Conservation (phyloP, 1,140 invertebrate species). For the Thalassaphorura encarpata region DNA sequence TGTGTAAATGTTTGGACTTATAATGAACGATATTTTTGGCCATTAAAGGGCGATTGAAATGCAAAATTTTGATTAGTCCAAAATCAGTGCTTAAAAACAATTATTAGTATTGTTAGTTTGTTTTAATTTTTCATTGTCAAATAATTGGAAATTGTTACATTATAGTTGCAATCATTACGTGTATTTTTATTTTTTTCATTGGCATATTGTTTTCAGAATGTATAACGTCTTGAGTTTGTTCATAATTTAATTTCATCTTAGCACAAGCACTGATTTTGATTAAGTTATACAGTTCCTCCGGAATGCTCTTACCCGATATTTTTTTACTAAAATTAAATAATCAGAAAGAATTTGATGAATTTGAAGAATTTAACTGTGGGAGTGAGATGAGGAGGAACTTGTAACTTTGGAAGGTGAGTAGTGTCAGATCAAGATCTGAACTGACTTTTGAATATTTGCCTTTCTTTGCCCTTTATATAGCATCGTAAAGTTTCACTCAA, state of each 20-base stretch:
- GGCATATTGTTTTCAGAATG: too few relatives aligned
- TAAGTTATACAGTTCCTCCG: background rate
- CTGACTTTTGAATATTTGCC: conserved; percentile 32
- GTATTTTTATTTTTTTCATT: background rate
- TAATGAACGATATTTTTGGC: conserved; percentile 22
- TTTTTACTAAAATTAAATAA: background rate
- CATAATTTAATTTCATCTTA: background rate
- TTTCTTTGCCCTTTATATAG: conserved; percentile 32
- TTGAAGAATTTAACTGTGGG: too few relatives aligned
- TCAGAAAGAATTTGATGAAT: background rate
- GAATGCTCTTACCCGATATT: background rate
- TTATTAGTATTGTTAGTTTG: background rate
- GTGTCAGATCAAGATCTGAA: conserved; percentile 32
- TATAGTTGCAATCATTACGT: background rate
- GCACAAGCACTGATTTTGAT: background rate
- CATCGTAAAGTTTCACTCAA: conserved; percentile 32
- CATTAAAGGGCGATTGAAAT: conserved; percentile 33
- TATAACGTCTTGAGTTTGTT: background rate
- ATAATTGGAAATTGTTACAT: background rate
- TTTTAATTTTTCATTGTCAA: conserved; percentile 3
- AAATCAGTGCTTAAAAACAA: conserved; percentile 29
- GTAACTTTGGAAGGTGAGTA: conserved; percentile 31
- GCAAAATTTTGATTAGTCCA: conserved; percentile 29
- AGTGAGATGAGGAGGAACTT: too few relatives aligned
- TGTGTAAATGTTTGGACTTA: conserved; percentile 26